A percentile compares a stretch with the other conserved stretches of the same genome.
phyloP scores from a whole-genome alignment of 2,888 invertebrate species.

The Epistrophella euchroma region DNA sequence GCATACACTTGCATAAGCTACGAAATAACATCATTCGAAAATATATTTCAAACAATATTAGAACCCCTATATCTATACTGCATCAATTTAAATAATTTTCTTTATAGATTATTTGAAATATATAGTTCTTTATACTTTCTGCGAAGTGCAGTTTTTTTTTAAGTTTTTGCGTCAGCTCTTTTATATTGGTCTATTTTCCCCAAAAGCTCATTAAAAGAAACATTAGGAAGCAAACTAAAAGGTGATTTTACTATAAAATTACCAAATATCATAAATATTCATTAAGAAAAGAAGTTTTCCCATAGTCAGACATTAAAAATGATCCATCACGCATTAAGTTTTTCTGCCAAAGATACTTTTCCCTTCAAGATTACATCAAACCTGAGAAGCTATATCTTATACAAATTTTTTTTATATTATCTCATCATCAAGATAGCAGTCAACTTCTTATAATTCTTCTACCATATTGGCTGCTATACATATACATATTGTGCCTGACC shows the following conservation, averaged over 20 bases:
- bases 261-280: neutral
- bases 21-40: no score
- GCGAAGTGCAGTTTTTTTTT: neutral
- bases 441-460: conserved; percentile 9
- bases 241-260: neutral
- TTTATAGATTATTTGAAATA: no score
- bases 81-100: no score
- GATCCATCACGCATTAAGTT: neutral
- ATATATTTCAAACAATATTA: no score
- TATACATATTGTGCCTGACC: conserved; percentile 6
- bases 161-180: neutral
- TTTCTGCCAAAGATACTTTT: neutral
- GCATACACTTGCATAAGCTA: no score
- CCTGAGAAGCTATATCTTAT: neutral
- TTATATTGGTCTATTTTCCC: neutral
- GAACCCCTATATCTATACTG: no score
- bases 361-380: neutral
- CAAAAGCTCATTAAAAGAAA: neutral
- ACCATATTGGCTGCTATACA: neutral
- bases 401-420: neutral
- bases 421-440: conserved; percentile 27
- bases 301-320: neutral
- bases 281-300: neutral
- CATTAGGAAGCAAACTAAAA: neutral
- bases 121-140: neutral